phyloP scores from a whole-genome alignment of 2,113 vertebrate species.

The Pluvianellus socialis region DNA sequence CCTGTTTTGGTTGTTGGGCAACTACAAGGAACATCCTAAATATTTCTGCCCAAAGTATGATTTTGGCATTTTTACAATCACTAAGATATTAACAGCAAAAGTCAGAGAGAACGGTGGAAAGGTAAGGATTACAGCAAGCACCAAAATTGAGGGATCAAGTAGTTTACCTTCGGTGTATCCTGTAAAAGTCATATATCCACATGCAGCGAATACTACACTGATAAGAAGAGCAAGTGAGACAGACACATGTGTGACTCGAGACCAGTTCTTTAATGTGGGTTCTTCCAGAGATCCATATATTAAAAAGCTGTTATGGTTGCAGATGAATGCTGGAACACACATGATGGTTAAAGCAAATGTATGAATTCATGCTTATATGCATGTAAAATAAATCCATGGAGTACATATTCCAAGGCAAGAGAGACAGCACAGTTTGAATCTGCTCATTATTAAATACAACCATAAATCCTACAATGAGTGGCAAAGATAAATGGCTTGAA shows the following conservation, averaged over 20 bases:
- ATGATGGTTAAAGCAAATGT: background rate
- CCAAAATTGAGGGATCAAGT: background rate
- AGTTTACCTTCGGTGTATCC: slow-evolving; percentile 91
- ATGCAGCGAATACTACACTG: slow-evolving; percentile 83
- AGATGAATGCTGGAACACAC: slow-evolving; percentile 90
- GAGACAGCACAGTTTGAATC: background rate
- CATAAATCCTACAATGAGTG: background rate
- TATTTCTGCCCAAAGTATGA: background rate
- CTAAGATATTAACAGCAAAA: background rate
- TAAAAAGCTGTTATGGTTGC: slow-evolving; percentile 95
- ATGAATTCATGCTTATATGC: background rate
- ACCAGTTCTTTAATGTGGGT: slow-evolving; percentile 86
- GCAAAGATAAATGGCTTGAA: background rate
- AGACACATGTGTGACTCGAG: slow-evolving; percentile 85
- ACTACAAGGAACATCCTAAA: background rate
- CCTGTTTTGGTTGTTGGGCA: background rate
- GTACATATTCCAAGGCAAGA: background rate
- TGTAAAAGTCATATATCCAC: slow-evolving; percentile 91
- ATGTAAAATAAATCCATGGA: background rate
- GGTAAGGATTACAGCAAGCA: background rate
- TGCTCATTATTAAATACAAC: background rate
- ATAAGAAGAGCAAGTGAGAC: slow-evolving; percentile 81
- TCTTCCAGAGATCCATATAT: slow-evolving; percentile 89
- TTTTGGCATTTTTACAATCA: background rate
- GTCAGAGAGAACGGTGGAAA: background rate